A percentile compares a stretch with the other conserved stretches of the same genome.
These are phyloP conservation scores for Eudemis profundana DNA, from an alignment of 2,888 invertebrate genomes.

Conservation along the genomic window DNA sequence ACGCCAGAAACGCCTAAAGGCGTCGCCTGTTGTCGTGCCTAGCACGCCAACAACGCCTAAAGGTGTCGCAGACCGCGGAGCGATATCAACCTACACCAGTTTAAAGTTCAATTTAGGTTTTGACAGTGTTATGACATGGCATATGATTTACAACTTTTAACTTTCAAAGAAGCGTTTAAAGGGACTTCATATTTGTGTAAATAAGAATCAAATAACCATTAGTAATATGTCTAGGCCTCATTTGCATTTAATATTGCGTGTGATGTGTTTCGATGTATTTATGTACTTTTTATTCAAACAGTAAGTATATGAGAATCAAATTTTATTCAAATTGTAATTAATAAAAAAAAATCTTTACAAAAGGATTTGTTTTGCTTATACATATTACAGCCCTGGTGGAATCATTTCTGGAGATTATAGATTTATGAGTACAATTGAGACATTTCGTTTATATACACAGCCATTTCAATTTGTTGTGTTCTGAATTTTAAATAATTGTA, in stretches of 20 bases:
- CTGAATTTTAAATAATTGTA: constrained; percentile 65
- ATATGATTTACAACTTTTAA: too few species aligned
- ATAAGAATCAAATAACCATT: constrained; percentile 2
- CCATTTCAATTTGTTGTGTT: constrained; percentile 63
- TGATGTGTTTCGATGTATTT: constrained; percentile 20
- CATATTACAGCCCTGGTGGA: background rate
- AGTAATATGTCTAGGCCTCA: constrained; percentile 5
- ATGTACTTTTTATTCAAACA: constrained; percentile 10
- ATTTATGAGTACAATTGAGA: constrained; percentile 51
- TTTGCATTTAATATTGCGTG: constrained; percentile 16
- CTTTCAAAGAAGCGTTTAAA: background rate
- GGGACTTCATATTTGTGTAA: background rate
- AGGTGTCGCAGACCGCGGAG: too few species aligned
- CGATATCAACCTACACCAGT: too few species aligned
- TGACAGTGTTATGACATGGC: too few species aligned
- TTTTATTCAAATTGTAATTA: constrained; percentile 24
- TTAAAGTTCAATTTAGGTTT: too few species aligned
- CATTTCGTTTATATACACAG: constrained; percentile 68
- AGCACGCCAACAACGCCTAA: too few species aligned
- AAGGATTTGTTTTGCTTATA: constrained; percentile 19
- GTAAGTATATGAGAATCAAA: constrained; percentile 3
- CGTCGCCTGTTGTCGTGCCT: too few species aligned
- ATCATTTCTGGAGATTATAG: background rate
- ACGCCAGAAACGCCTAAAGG: too few species aligned
- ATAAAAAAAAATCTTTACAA: constrained; percentile 33